Conservation (phyloP, 2,888 invertebrate species). For the Zaprionus obscuricornis region DNA sequence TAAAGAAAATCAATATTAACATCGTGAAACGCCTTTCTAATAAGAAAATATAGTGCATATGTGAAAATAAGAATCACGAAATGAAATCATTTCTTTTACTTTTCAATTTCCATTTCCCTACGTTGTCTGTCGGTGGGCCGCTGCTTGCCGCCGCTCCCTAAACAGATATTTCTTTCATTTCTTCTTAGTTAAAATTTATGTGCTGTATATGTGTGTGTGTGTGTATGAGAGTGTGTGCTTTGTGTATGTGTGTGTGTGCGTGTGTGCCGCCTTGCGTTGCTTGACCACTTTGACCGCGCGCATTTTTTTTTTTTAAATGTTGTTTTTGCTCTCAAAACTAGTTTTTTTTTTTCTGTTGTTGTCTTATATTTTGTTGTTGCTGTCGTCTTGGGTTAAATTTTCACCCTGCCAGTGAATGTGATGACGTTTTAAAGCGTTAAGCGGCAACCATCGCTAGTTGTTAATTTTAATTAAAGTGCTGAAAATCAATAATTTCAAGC, state of each 20-base stretch:
- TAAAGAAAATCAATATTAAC: slow-evolving; percentile 67
- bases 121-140: slow-evolving; percentile 39
- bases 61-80: slow-evolving; percentile 36
- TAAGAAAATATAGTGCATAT: slow-evolving; percentile 43
- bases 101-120: too few relatives aligned
- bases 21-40: slow-evolving; percentile 41
- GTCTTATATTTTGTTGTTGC: slow-evolving; percentile 17
- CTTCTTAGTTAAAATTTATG: slow-evolving; percentile 35
- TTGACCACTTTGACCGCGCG: slow-evolving; percentile 78
- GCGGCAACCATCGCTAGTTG: slow-evolving; percentile 15
- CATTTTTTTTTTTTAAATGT: slow-evolving; percentile 62
- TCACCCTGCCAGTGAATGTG: slow-evolving; percentile 48
- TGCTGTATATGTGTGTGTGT: slow-evolving; percentile 2
- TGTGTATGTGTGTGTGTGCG: slow-evolving; percentile 9
- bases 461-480: slow-evolving; percentile 48
- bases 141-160: slow-evolving; percentile 65
- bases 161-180: slow-evolving; percentile 48
- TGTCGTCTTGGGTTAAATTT: slow-evolving; percentile 34
- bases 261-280: slow-evolving; percentile 66
- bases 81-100: slow-evolving; percentile 40
- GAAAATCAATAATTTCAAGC: slow-evolving; percentile 74
- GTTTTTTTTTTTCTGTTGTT: slow-evolving; percentile 49
- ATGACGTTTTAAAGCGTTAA: slow-evolving; percentile 62
- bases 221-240: too few relatives aligned
- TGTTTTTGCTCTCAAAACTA: slow-evolving; percentile 56